phyloP scores from a whole-genome alignment of 1,140 invertebrate species.

The Lanistes nyassanus region DNA sequence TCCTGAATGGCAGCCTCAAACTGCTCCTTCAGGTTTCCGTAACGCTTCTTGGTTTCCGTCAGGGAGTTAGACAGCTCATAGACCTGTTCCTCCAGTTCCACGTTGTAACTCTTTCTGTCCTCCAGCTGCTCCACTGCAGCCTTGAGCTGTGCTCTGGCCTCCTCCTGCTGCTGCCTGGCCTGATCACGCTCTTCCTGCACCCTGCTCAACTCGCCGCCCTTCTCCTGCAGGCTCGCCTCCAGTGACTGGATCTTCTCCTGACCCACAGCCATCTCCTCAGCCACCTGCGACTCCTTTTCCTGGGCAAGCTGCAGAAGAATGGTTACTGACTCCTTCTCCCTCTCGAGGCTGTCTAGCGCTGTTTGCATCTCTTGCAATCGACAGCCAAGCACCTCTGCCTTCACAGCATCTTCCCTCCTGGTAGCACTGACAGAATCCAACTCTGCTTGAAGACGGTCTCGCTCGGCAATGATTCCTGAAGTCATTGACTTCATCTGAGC shows the following conservation, averaged over 20 bases:
- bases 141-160: conserved; percentile 14
- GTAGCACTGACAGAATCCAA: conserved; percentile 37
- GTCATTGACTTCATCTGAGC: conserved; percentile 51
- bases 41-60: conserved; percentile 46
- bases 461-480: conserved; percentile 47
- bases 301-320: conserved; percentile 55
- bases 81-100: conserved; percentile 55
- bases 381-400: conserved; percentile 41
- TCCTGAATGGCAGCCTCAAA: conserved; percentile 12
- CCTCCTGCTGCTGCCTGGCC: conserved; percentile 31
- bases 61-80: conserved; percentile 53
- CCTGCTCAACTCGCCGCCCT: conserved; percentile 28
- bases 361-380: conserved; percentile 36
- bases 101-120: conserved; percentile 48
- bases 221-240: conserved; percentile 32
- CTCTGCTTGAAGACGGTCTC: conserved; percentile 43
- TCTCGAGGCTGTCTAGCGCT: conserved; percentile 50
- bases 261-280: conserved; percentile 40
- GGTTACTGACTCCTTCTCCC: conserved; percentile 55
- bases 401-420: conserved; percentile 44
- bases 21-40: conserved; percentile 45
- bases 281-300: conserved; percentile 45
- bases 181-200: conserved; percentile 32
- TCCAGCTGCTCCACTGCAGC: conserved; percentile 35
- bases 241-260: conserved; percentile 33